Conservation (phyloP, 2,888 invertebrate genomes). For the Mimumesa dahlbomi region DNA sequence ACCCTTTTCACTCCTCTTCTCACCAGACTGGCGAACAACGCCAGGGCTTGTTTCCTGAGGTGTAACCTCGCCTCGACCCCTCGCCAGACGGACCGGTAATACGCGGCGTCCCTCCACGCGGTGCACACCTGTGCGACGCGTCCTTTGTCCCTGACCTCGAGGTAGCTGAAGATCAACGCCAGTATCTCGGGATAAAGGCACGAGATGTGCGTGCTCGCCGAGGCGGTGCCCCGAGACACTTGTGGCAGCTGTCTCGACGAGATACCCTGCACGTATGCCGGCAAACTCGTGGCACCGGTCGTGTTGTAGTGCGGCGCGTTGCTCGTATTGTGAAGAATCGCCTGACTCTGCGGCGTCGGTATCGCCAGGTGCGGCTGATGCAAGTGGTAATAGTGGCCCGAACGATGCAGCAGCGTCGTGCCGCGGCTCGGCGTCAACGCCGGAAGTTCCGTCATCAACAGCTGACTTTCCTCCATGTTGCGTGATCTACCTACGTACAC, state of each 20-base stretch:
- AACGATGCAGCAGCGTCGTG: slow-evolving; percentile 80
- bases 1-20: slow-evolving; percentile 93
- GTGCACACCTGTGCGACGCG: slow-evolving; percentile 94
- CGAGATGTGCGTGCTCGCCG: slow-evolving; percentile 85
- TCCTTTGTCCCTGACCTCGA: slow-evolving; percentile 94
- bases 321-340: slow-evolving; percentile 57
- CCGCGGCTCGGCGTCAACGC: slow-evolving; percentile 81
- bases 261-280: slow-evolving; percentile 65
- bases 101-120: slow-evolving; percentile 95
- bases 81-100: slow-evolving; percentile 95
- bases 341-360: slow-evolving; percentile 66
- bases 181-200: slow-evolving; percentile 95
- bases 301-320: slow-evolving; percentile 69
- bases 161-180: slow-evolving; percentile 94
- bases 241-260: slow-evolving; percentile 51
- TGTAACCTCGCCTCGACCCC: slow-evolving; percentile 96
- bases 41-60: slow-evolving; percentile 90
- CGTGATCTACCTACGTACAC: slow-evolving; percentile 21
- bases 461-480: slow-evolving; percentile 82
- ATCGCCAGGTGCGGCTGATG: slow-evolving; percentile 79
- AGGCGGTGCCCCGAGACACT: slow-evolving; percentile 30
- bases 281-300: slow-evolving; percentile 71
- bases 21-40: slow-evolving; percentile 92
- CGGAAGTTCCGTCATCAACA: slow-evolving; percentile 83
- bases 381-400: slow-evolving; percentile 81